These are phyloP conservation scores for Suillia variegata DNA, from an alignment of 2,888 invertebrate species.

Conservation along the genomic window DNA sequence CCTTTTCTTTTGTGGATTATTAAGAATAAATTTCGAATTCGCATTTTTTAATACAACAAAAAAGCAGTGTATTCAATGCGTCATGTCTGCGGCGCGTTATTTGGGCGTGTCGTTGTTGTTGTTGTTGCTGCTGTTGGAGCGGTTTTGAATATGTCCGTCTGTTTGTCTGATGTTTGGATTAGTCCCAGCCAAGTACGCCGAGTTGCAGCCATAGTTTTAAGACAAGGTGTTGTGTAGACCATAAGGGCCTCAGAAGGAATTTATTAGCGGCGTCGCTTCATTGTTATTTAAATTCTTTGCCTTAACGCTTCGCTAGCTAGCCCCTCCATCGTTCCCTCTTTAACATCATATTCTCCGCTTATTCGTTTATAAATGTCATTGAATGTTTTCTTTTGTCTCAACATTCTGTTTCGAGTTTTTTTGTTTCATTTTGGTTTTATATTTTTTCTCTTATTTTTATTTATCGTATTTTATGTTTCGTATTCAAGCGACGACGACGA, in stretches of 20 bases:
- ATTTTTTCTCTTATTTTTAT: background rate
- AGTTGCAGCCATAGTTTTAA: too few species aligned
- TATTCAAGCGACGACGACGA: background rate
- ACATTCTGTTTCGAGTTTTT: background rate
- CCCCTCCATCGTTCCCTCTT: too few species aligned
- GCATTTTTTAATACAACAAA: too few species aligned
- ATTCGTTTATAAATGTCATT: conserved; percentile 9
- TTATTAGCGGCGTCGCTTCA: background rate
- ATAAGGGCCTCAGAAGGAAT: too few species aligned
- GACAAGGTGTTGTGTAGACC: background rate
- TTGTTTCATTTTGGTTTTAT: background rate
- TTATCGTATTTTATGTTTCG: background rate
- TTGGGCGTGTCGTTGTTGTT: conserved; percentile 12
- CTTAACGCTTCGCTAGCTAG: background rate
- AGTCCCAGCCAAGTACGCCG: too few species aligned
- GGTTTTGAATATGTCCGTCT: background rate
- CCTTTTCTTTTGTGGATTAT: too few species aligned
- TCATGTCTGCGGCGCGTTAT: background rate
- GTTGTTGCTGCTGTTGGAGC: background rate
- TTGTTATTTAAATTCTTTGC: background rate
- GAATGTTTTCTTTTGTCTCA: conserved; percentile 12
- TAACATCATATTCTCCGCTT: background rate
- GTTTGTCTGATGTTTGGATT: too few species aligned
- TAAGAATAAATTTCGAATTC: too few species aligned
- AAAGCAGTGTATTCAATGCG: too few species aligned